Percentiles rank a stretch among this genome's conserved stretches.
These are phyloP conservation scores for Suillia variegata DNA, from an alignment of 2,888 invertebrate species.

Conservation along the genomic window DNA sequence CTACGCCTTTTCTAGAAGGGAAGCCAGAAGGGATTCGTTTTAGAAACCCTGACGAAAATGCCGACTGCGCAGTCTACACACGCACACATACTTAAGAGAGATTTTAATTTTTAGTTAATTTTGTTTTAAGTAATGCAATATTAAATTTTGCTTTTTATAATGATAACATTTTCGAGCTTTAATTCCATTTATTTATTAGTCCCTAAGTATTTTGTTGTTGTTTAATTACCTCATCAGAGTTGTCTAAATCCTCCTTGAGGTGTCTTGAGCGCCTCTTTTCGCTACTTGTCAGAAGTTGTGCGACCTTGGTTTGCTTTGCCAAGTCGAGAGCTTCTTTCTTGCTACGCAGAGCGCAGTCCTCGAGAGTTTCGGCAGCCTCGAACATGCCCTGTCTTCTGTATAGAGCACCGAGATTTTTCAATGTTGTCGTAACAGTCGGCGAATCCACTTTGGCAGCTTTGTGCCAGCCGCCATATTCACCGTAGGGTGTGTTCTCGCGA, in stretches of 20 bases:
- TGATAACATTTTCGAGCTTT: neutral
- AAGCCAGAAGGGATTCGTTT: too few species aligned
- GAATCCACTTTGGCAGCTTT: conserved; percentile 98
- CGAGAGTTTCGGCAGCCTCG: conserved; percentile 98
- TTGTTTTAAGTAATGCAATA: neutral
- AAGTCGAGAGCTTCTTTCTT: conserved; percentile 95
- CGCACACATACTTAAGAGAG: too few species aligned
- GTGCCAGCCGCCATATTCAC: conserved; percentile 92
- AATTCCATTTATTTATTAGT: neutral
- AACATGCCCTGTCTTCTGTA: conserved; percentile 99
- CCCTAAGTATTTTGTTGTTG: neutral
- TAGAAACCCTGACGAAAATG: too few species aligned
- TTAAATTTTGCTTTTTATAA: neutral
- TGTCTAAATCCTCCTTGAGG: conserved; percentile 55
- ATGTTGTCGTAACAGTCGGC: conserved; percentile 95
- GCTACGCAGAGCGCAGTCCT: conserved; percentile 96
- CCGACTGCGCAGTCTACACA: too few species aligned
- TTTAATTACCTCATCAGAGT: conserved; percentile 52
- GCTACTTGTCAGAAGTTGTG: conserved; percentile 70
- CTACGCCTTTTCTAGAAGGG: too few species aligned
- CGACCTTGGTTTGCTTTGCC: conserved; percentile 88
- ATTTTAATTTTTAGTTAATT: conserved; percentile 1
- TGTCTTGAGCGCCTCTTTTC: conserved; percentile 66
- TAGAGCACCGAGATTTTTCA: conserved; percentile 97
- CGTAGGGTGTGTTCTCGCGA: conserved; percentile 87